Percentiles rank a stretch among this genome's conserved stretches.
These are phyloP conservation scores for Diloba caeruleocephala DNA, from an alignment of 2,888 invertebrate genomes.

Conservation along the genomic window DNA sequence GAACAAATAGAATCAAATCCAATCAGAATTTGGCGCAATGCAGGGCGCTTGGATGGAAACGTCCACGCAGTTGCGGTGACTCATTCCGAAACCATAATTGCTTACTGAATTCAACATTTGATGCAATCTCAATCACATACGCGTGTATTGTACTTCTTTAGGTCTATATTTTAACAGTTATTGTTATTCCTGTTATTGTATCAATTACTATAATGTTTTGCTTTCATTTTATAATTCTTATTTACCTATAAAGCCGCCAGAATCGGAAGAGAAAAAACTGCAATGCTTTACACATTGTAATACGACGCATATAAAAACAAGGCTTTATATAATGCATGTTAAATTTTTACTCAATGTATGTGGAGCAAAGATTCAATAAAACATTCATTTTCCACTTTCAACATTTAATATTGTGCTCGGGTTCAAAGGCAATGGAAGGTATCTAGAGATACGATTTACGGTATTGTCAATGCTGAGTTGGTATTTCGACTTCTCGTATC, in stretches of 20 bases:
- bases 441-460: constrained; percentile 34
- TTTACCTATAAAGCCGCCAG: constrained; percentile 26
- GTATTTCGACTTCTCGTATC: constrained; percentile 23
- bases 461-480: constrained; percentile 36
- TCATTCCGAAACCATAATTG: constrained; percentile 79
- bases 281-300: constrained; percentile 18
- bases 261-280: constrained; percentile 5
- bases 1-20: constrained; percentile 78
- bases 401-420: constrained; percentile 31
- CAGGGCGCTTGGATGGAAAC: constrained; percentile 79
- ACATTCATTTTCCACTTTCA: constrained; percentile 39
- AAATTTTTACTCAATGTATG: constrained; percentile 7
- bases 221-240: constrained; percentile 13
- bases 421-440: constrained; percentile 18
- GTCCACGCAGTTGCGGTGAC: constrained; percentile 76
- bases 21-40: constrained; percentile 85
- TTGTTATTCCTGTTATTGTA: constrained; percentile 1
- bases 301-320: constrained; percentile 11
- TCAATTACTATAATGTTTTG: constrained; percentile 3
- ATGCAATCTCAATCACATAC: constrained; percentile 60
- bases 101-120: constrained; percentile 65
- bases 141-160: constrained; percentile 6
- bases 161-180: background rate
- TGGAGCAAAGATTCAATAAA: constrained; percentile 27
- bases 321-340: constrained; percentile 21